Base-by-base conservation (phyloP, 2,113 vertebrate genomes). In the Corythoichthys haematopterus region DNA sequence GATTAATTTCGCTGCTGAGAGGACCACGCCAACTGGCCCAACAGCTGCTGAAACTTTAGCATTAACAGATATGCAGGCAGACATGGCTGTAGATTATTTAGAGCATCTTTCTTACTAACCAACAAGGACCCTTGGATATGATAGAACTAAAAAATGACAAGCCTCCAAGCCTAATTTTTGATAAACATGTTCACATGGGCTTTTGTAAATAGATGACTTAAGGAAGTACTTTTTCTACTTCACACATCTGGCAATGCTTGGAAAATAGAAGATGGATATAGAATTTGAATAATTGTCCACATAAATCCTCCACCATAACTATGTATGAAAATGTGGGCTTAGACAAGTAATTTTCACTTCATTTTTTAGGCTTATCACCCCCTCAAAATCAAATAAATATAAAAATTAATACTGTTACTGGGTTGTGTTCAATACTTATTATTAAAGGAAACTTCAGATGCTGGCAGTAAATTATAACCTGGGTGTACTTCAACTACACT, bases 1-100 rank as follows among this genome's bases (percentile, higher is more conserved):
- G 47, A 72, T 84, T 75, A 60, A 64, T 71, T 53, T 40, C 48
- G 40, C 72, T 64, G 69, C 72, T 65, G 68, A 77, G 78, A 75
- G 59, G 62, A n/a, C 70, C 46, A 72, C 74, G 80, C 80, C 84
- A 85, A 86, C 71, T 75, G 78, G 66, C 80, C 70, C 64, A 71
- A 78, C 81, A 83, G 74, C 85, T 84, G 82, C 77, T 83, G 77
- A 66, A 80, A 74, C 73, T 71, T 68, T 70, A 69, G 78, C 72
- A 80, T 79, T 86, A 87, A 85, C 79, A 87, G 77, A 82, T 78
- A 71, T 68, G 78, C 82, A 78, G 62, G 47, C 65, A 53, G 50
- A 7, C 33, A 12, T 14, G 40, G 65, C 58, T 16, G 6, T 12
- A 20, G 37, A 60, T n/a, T 40, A 16, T n/a, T 60, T 35, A 33